Percentiles rank a stretch among this genome's conserved stretches.
Conservation (phyloP, 2,113 vertebrate genomes). For the Hippocampus guttulatus region DNA sequence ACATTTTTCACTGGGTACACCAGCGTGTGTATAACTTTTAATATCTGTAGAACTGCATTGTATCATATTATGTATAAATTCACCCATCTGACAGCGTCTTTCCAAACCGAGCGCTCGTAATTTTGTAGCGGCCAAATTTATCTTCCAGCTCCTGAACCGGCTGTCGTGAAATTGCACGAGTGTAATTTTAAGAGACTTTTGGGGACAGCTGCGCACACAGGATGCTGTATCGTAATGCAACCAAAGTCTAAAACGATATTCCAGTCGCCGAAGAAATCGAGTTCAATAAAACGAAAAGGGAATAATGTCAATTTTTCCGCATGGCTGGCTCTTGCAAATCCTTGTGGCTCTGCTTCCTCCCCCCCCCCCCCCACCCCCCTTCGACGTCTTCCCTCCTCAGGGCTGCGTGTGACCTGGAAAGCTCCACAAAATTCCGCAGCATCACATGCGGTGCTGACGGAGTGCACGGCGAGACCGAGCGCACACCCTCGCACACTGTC, state of each 20-base stretch:
- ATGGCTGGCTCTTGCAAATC: neutral
- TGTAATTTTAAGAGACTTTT: neutral
- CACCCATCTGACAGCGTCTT: too few species aligned
- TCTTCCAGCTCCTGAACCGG: too few species aligned
- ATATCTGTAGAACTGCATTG: too few species aligned
- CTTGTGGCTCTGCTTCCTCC: neutral
- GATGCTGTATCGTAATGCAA: neutral
- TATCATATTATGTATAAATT: too few species aligned
- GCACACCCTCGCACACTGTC: neutral
- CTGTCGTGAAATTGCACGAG: too few species aligned
- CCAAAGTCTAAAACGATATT: neutral
- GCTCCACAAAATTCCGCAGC: neutral
- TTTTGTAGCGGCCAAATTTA: too few species aligned
- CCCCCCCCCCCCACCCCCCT: neutral
- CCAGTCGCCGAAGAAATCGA: neutral
- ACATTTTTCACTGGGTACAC: too few species aligned
- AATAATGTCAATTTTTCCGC: neutral
- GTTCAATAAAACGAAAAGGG: neutral
- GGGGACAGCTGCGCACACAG: neutral
- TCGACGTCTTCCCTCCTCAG: neutral
- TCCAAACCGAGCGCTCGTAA: too few species aligned
- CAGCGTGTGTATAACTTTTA: too few species aligned
- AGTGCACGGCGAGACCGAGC: neutral
- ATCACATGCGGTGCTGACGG: constrained; percentile 13
- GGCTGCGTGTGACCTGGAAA: constrained; percentile 22